Evolutionary conservation across 1,140 invertebrate species (phyloP).

Genomic region (Lordiphosa collinella): DNA sequence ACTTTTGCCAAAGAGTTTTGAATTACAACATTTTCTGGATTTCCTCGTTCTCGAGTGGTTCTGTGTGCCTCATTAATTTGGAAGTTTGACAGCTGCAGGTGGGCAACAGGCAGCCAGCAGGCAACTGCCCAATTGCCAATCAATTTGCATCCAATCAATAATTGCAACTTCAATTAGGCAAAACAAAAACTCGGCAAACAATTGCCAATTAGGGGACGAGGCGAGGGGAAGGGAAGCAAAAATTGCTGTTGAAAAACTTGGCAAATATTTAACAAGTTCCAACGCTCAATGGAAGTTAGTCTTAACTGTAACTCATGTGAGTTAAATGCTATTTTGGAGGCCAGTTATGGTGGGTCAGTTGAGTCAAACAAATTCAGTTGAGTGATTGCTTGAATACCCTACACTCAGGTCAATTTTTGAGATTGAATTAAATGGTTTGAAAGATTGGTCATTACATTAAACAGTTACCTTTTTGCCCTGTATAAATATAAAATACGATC

Average conservation of each 20-base stretch:
- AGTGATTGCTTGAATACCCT: too few species aligned
- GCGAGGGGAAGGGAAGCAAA: conserved; percentile 3
- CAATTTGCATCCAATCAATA: conserved; percentile 72
- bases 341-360: conserved; percentile 11
- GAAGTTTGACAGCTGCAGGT: conserved; percentile 44
- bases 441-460: too few species aligned
- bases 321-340: background rate
- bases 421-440: too few species aligned
- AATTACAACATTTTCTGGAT: conserved; percentile 55
- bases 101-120: conserved; percentile 13
- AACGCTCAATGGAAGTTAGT: conserved; percentile 3
- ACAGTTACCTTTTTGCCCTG: too few species aligned
- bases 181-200: conserved; percentile 49
- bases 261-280: conserved; percentile 41
- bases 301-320: conserved; percentile 19
- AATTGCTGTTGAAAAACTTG: conserved; percentile 30
- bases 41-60: conserved; percentile 16
- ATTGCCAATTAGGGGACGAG: conserved; percentile 51
- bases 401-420: too few species aligned
- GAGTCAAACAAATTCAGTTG: background rate
- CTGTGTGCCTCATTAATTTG: conserved; percentile 29
- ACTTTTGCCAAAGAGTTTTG: conserved; percentile 43
- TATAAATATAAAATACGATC: too few species aligned
- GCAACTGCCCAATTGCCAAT: conserved; percentile 59
- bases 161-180: conserved; percentile 73